Conservation (phyloP, 2,888 invertebrate species). For the Chaetoderma sp. region DNA sequence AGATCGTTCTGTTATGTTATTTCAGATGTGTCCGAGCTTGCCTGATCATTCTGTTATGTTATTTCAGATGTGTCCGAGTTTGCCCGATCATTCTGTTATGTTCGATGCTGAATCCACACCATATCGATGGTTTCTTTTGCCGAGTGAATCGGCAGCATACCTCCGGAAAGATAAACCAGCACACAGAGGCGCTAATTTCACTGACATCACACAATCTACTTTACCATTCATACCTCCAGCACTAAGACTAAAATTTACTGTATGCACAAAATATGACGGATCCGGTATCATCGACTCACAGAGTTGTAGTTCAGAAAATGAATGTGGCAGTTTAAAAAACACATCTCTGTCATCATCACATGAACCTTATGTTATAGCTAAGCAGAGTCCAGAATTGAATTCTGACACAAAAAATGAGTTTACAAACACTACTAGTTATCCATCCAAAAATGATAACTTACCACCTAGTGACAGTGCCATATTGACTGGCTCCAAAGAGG, state of each 20-base stretch:
- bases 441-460: background rate
- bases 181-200: constrained; percentile 14
- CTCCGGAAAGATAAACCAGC: constrained; percentile 68
- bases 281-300: too few species aligned
- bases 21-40: constrained; percentile 38
- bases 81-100: constrained; percentile 79
- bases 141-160: constrained; percentile 81
- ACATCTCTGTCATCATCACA: too few species aligned
- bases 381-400: too few species aligned
- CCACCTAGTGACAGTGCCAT: background rate
- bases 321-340: too few species aligned
- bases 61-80: constrained; percentile 35
- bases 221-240: constrained; percentile 48
- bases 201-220: constrained; percentile 18
- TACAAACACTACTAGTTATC: too few species aligned
- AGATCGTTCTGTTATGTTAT: too few species aligned
- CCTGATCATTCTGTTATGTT: constrained; percentile 78
- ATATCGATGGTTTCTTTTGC: constrained; percentile 89
- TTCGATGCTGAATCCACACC: constrained; percentile 79
- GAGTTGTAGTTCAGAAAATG: too few species aligned
- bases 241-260: too few species aligned
- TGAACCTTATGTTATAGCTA: too few species aligned
- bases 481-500: background rate
- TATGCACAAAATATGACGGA: too few species aligned
- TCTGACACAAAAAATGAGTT: too few species aligned